Evolutionary conservation across 1,140 invertebrate genomes (phyloP), one percentile per base, ranked within the genome.

Genomic region (Conus ventricosus): DNA sequence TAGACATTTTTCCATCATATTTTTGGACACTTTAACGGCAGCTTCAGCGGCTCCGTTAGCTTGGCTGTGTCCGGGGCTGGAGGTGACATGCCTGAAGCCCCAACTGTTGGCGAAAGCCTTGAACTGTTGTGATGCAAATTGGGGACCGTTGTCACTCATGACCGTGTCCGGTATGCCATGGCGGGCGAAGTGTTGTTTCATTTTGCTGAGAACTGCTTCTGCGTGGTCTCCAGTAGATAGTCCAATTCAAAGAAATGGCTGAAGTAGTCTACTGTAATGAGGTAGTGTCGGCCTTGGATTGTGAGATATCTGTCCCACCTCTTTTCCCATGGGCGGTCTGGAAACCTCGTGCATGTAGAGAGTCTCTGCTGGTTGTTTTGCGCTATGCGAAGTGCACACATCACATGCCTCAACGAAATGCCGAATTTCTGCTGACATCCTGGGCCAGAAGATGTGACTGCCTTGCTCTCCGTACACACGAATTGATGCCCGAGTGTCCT

Each of bases 11-110:
- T 84, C 89, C 75, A 93, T 87, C 67, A 92, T 83, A 20, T 84
- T 75, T 81, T 93, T 92, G n/a, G n/a, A n/a, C n/a, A n/a, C n/a
- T 39, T 39, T 39, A 7, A 92, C 88, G 20, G 90, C 89, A 23
- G 88, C 81, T 89, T 92, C 91, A 0, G 89, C 92, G 82, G 90
- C 90, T 67, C 89, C 92, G 39, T 92, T 92, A 25, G 83, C 83
- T 67, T 91, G 81, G 39, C 39, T 84, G 81, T 90, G 88, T 27
- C 85, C 78, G 8, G 90, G 92, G 17, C 88, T 88, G 13, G 90
- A 85, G 4, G 63, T 89, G 39, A 39, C 39, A 39, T 39, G 39
- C 39, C 39, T 0, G 39, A 39, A 39, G 3, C 39, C 39, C 60
- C 17, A 20, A 11, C 10, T 39, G 25, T 53, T 53, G 71, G 6